A percentile compares a stretch with the other conserved stretches of the same genome.
These are phyloP conservation scores for Cryptus viduatorius DNA, from an alignment of 2,888 invertebrate species.

Conservation along the genomic window DNA sequence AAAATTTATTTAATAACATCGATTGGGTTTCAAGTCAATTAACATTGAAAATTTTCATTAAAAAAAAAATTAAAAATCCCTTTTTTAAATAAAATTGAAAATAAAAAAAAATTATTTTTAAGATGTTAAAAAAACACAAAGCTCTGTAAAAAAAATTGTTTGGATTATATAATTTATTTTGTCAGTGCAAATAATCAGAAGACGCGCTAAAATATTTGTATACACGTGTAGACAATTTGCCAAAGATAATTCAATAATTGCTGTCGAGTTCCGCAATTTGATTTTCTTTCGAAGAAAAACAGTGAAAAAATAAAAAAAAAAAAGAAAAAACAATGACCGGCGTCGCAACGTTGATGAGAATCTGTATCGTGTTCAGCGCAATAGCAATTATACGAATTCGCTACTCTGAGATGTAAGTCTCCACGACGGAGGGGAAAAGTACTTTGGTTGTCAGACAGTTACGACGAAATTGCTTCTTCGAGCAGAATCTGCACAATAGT, in stretches of 20 bases:
- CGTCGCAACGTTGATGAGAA: conserved; percentile 36
- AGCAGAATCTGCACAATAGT: neutral
- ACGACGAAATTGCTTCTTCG: conserved; percentile 20
- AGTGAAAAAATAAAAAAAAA: conserved; percentile 1
- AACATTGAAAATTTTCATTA: too few species aligned
- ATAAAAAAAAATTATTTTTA: too few species aligned
- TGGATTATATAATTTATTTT: neutral
- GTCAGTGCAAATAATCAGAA: neutral
- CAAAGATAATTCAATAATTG: conserved; percentile 9
- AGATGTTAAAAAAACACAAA: neutral
- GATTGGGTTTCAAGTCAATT: too few species aligned
- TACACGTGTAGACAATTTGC: conserved; percentile 14
- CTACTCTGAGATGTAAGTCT: conserved; percentile 4
- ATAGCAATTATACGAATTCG: conserved; percentile 55
- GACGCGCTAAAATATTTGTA: neutral
- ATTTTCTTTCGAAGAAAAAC: conserved; percentile 45
- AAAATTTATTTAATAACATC: too few species aligned
- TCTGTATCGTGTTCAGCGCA: conserved; percentile 41
- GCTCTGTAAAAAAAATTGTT: neutral
- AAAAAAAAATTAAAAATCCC: too few species aligned
- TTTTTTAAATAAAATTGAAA: too few species aligned
- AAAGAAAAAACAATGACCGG: conserved; percentile 26
- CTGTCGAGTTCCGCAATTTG: conserved; percentile 7
- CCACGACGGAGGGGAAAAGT: conserved; percentile 49
- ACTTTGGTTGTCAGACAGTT: conserved; percentile 6